Percentiles rank a stretch among this genome's conserved stretches.
These are phyloP conservation scores for Noctilio leporinus DNA, from an alignment of 2,113 vertebrate genomes.

Conservation along the genomic window DNA sequence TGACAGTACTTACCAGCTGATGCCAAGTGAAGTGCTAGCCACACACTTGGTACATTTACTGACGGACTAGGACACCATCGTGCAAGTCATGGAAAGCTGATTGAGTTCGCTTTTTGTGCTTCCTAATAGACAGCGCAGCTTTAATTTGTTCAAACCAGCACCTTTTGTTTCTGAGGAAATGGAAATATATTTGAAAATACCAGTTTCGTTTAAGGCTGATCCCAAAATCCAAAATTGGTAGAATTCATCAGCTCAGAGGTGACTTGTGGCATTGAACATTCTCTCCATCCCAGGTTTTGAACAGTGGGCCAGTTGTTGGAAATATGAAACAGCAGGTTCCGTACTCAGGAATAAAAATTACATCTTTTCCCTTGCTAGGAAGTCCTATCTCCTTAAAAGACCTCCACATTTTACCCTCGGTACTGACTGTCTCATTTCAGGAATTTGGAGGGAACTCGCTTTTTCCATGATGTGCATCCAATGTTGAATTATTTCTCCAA, in stretches of 20 bases:
- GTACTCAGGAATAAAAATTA: neutral
- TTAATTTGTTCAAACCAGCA: neutral
- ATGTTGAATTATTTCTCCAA: neutral
- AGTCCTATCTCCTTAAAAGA: conserved; percentile 30
- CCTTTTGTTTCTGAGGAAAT: neutral
- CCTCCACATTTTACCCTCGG: neutral
- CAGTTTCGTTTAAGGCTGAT: neutral
- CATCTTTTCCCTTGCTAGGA: neutral
- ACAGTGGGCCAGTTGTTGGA: neutral
- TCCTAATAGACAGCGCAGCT: neutral
- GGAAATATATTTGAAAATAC: neutral
- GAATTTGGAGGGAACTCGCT: conserved; percentile 27
- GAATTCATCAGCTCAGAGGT: neutral
- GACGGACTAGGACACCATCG: neutral
- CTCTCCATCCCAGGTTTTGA: neutral
- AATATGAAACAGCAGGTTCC: neutral
- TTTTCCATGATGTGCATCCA: conserved; percentile 41
- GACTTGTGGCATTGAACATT: rapidly evolving
- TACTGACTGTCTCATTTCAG: neutral
- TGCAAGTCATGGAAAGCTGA: rapidly evolving
- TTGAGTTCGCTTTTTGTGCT: neutral
- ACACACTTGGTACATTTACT: no score
- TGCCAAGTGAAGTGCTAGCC: rapidly evolving
- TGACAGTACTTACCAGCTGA: no score
- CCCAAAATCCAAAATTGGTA: neutral